Evolutionary conservation across 2,888 invertebrate species (phyloP), one percentile per base, ranked within the genome.

Genomic region (Colletes collaris): DNA sequence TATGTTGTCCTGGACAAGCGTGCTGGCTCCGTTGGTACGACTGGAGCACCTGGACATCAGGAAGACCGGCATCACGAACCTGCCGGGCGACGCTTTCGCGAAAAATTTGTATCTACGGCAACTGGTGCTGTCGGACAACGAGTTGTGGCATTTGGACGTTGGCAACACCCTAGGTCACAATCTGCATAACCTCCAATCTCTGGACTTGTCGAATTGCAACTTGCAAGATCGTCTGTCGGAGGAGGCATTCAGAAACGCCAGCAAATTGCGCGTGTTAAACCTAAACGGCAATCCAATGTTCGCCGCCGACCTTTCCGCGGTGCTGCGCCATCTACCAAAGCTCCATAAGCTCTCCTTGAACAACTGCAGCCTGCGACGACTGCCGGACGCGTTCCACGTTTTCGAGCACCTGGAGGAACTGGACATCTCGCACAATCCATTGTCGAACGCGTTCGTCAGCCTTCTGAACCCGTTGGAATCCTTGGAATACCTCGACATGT

Each of bases 401-500:
- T 95, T 96, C 76, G 95, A 95, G 85, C 94, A 95, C 88, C 94
- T 96, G 19, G 94, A 95, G 85, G 96, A 96, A 88, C 93, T 96
- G 53, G 96, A 96, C 87, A 95, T 96, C 88, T 96, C 96, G 0
- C 94, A 95, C 88, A 96, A 96, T 91, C 96, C 96, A 0, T 92
- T 96, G 0, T 94, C 95, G 59, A 95, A 96, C 87, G 96, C 95
- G 0, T 96, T 96, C 89, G 95, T 95, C 7, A 94, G 94, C 85
- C 90, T 96, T 40, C 91, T 96, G 19, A 95, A 95, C 3, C 96
- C 96, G 0, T 91, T 96, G 0, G 94, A 95, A 76, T 95, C 95
- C 13, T 92, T 96, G 49, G 95, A 96, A 90, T 96, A 95, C 87
- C 93, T 96, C 4, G 96, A 96, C 90, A 96, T 96, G 96, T 96